Evolutionary conservation across 92 coral and sea anemone genomes (phyloP).

Genomic region (Umimayanthus kanabou): DNA sequence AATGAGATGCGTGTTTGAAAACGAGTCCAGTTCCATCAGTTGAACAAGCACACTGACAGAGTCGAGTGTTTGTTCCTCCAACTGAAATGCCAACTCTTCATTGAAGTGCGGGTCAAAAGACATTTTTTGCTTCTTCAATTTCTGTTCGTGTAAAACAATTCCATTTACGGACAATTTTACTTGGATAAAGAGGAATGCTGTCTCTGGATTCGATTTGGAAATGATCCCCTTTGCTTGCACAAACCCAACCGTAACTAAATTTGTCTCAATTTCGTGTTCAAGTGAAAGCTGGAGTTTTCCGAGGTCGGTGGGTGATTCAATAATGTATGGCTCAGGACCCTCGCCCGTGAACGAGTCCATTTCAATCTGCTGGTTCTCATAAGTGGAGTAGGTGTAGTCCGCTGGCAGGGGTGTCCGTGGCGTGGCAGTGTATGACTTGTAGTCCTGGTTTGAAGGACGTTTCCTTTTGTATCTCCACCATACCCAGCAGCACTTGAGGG

Average conservation of each 20-base stretch:
- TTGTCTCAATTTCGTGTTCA: conserved; percentile 76
- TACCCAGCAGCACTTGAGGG: conserved; percentile 96
- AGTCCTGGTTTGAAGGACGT: conserved; percentile 53
- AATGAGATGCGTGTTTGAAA: conserved; percentile 82
- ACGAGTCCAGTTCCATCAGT: conserved; percentile 89
- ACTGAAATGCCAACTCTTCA: conserved; percentile 86
- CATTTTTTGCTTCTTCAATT: conserved; percentile 84
- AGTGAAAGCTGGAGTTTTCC: conserved; percentile 86
- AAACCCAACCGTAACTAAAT: conserved; percentile 70
- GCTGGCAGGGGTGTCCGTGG: conserved; percentile 74
- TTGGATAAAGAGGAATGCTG: conserved; percentile 65
- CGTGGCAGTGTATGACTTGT: conserved; percentile 70
- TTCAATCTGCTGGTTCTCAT: conserved; percentile 75
- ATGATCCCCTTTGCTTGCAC: conserved; percentile 91
- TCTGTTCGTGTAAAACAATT: conserved; percentile 65
- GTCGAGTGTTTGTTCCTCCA: conserved; percentile 65
- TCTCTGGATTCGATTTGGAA: conserved; percentile 62
- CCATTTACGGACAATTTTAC: conserved; percentile 73
- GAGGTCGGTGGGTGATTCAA: conserved; percentile 87
- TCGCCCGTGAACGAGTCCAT: conserved; percentile 60
- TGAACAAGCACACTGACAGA: conserved; percentile 58
- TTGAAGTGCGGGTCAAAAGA: conserved; percentile 86
- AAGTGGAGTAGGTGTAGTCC: conserved; percentile 76
- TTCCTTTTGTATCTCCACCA: conserved; percentile 82
- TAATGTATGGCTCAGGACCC: conserved; percentile 75